A percentile compares a stretch with the other conserved stretches of the same genome.
Evolutionary conservation across 2,888 invertebrate genomes (phyloP).

Genomic region (Sarcophaga carnaria): DNA sequence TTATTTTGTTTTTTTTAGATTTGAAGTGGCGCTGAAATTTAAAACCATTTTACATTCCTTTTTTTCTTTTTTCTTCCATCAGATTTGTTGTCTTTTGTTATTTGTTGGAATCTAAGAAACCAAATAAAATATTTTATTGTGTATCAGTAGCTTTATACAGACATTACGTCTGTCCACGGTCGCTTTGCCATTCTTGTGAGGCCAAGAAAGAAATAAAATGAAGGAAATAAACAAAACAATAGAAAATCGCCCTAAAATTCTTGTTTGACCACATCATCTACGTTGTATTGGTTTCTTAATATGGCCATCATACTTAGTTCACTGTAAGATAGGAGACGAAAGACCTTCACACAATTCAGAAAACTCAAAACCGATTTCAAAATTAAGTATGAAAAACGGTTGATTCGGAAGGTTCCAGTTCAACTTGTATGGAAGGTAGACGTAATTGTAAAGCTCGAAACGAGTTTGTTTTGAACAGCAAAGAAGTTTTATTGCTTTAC

Average conservation of each 20-base stretch:
- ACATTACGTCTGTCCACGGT: constrained; percentile 44
- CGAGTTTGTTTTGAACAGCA: too few species aligned
- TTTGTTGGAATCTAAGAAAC: constrained; percentile 60
- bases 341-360: too few species aligned
- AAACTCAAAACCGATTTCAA: too few species aligned
- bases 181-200: not conserved
- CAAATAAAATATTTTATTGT: constrained; percentile 43
- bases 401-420: too few species aligned
- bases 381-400: too few species aligned
- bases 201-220: not conserved
- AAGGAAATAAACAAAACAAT: constrained; percentile 21
- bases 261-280: constrained; percentile 60
- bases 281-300: not conserved
- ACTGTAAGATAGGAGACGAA: too few species aligned
- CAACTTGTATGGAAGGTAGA: too few species aligned
- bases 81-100: constrained; percentile 11
- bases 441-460: too few species aligned
- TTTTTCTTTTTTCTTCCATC: constrained; percentile 31
- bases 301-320: too few species aligned
- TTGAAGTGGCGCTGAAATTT: constrained; percentile 67
- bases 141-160: constrained; percentile 38
- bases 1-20: not conserved
- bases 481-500: too few species aligned
- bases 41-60: constrained; percentile 54
- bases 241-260: constrained; percentile 60